Evolutionary conservation across 2,888 invertebrate genomes (phyloP).

Genomic region (Mythimna pallens): DNA sequence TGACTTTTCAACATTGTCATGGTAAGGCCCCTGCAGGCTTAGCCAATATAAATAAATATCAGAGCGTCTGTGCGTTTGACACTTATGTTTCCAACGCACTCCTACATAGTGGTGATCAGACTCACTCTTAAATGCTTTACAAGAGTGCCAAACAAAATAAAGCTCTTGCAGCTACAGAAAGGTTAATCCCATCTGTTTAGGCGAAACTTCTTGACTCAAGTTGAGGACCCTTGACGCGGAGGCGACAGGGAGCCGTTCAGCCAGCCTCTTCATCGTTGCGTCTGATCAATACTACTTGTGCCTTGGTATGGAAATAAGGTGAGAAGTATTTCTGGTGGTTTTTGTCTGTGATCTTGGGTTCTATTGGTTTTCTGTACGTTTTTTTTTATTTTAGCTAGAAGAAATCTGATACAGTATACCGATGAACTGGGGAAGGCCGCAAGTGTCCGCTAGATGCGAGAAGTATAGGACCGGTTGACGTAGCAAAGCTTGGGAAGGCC

Average conservation of each 20-base stretch:
- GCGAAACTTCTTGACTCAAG: conserved; percentile 28
- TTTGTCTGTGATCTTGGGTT: background rate
- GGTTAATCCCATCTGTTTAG: conserved; percentile 44
- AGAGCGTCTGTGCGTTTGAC: no score
- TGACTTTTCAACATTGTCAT: no score
- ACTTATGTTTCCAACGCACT: background rate
- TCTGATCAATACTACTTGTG: conserved; percentile 33
- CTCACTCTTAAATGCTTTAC: background rate
- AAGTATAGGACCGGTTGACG: background rate
- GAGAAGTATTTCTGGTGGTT: background rate
- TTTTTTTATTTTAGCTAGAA: background rate
- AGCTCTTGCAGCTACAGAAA: background rate
- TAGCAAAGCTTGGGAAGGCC: background rate
- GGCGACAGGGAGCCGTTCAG: conserved; percentile 9
- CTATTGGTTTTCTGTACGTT: background rate
- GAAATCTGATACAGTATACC: background rate
- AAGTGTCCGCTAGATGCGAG: background rate
- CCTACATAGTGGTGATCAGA: background rate
- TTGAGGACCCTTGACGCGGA: conserved; percentile 31
- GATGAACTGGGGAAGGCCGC: background rate
- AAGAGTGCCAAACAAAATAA: conserved; percentile 1
- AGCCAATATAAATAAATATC: no score
- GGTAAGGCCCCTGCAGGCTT: no score
- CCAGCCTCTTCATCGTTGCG: conserved; percentile 42
- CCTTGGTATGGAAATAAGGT: conserved; percentile 19